phyloP scores from a whole-genome alignment of 2,113 vertebrate species.

The Gopherus flavomarginatus region DNA sequence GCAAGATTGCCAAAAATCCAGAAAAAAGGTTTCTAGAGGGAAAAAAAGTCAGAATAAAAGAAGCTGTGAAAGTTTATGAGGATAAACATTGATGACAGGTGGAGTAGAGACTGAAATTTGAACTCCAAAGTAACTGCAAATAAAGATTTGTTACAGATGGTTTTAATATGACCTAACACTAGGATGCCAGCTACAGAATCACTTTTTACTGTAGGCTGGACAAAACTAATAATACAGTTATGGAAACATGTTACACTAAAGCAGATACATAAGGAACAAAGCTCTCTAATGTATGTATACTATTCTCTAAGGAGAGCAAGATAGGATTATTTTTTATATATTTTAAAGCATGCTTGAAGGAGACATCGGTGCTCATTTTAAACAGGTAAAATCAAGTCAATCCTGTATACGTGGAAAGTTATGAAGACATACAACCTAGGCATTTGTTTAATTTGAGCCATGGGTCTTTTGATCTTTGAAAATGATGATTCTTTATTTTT shows the following conservation, averaged over 20 bases:
- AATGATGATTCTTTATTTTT: not conserved
- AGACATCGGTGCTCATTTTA: fast-evolving
- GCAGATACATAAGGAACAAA: not conserved
- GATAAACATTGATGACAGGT: constrained; percentile 80
- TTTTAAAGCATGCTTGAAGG: not conserved
- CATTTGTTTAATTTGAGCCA: fast-evolving
- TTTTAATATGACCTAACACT: constrained; percentile 64
- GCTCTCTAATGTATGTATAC: not conserved
- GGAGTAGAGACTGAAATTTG: constrained; percentile 76
- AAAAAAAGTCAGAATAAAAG: constrained; percentile 20
- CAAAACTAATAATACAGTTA: constrained; percentile 45
- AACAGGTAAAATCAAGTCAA: fast-evolving
- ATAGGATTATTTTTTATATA: fast-evolving
- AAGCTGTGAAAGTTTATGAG: constrained; percentile 68
- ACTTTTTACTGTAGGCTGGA: constrained; percentile 63
- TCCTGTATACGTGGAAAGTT: fast-evolving
- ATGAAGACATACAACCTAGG: not conserved
- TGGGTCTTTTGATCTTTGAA: not conserved
- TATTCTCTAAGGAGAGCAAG: not conserved
- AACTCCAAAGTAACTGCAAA: constrained; percentile 78
- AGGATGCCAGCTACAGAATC: constrained; percentile 56
- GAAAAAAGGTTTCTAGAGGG: constrained; percentile 21
- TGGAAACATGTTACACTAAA: constrained; percentile 13
- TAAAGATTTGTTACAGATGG: constrained; percentile 81
- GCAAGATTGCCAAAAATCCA: constrained; percentile 44